phyloP scores from a whole-genome alignment of 2,888 invertebrate genomes.

The Sphecodes monilicornis region DNA sequence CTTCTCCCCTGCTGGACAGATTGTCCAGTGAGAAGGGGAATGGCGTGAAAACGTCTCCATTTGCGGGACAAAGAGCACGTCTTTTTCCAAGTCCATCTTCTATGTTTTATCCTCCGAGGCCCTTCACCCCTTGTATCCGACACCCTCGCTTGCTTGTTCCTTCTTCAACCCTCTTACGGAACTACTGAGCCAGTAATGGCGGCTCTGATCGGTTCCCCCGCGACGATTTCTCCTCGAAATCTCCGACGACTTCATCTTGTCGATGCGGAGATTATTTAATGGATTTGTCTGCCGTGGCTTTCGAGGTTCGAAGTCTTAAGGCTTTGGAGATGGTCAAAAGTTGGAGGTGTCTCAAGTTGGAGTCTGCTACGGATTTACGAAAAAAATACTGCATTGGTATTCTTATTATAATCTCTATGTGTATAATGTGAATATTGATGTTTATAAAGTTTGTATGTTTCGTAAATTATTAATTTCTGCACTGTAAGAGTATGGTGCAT shows the following conservation, averaged over 20 bases:
- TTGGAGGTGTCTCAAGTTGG: neutral
- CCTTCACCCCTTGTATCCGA: slow-evolving; percentile 44
- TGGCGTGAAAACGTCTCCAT: slow-evolving; percentile 79
- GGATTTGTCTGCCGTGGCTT: neutral
- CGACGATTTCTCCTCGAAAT: neutral
- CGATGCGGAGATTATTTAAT: slow-evolving; percentile 3
- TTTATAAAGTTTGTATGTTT: neutral
- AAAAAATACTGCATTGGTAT: neutral
- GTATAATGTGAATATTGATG: neutral
- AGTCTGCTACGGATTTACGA: neutral
- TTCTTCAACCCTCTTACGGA: slow-evolving; percentile 28
- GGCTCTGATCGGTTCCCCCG: neutral
- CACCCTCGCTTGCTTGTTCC: neutral
- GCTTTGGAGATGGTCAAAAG: neutral
- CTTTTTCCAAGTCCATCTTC: slow-evolving; percentile 72
- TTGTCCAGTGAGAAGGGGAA: slow-evolving; percentile 67
- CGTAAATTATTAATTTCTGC: neutral
- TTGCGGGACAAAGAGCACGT: slow-evolving; percentile 76
- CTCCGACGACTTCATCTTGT: slow-evolving; percentile 8
- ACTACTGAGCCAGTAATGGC: slow-evolving; percentile 11
- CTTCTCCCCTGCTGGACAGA: slow-evolving; percentile 48
- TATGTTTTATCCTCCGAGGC: slow-evolving; percentile 55
- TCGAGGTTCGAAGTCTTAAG: neutral
- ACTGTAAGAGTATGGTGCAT: neutral
- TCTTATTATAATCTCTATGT: neutral